Percentiles rank a stretch among this genome's conserved stretches.
These are phyloP conservation scores for Cecidostiba fungosa DNA, from an alignment of 2,888 invertebrate species.

Conservation along the genomic window DNA sequence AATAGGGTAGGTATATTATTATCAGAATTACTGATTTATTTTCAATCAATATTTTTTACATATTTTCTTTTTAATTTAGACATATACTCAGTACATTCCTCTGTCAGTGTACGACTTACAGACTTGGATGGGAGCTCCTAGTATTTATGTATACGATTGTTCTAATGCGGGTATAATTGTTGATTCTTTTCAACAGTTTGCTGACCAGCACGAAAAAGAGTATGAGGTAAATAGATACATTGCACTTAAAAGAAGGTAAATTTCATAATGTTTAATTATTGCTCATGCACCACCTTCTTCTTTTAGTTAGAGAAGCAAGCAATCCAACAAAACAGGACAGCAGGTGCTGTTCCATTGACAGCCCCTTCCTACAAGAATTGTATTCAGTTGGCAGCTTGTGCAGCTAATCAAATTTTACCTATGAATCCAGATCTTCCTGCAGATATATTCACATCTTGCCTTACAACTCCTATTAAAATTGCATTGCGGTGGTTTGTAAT, in stretches of 20 bases:
- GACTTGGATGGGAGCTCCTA: slow-evolving; percentile 99
- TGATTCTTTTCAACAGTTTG: slow-evolving; percentile 93
- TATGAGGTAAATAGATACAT: slow-evolving; percentile 82
- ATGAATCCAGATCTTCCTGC: slow-evolving; percentile 99
- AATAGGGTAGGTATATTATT: slow-evolving; percentile 87
- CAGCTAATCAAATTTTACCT: slow-evolving; percentile 95
- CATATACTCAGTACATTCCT: slow-evolving; percentile 99
- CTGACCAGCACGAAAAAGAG: slow-evolving; percentile 94
- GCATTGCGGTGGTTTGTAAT: slow-evolving; percentile 97
- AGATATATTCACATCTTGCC: slow-evolving; percentile 97
- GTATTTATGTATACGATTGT: slow-evolving; percentile 99
- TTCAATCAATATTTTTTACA: not conserved
- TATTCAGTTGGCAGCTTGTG: slow-evolving; percentile 98
- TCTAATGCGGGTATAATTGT: slow-evolving; percentile 98
- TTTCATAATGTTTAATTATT: slow-evolving; percentile 1
- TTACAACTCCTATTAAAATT: slow-evolving; percentile 98
- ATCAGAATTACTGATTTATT: too few species aligned
- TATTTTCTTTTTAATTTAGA: slow-evolving; percentile 81
- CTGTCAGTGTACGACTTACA: slow-evolving; percentile 98
- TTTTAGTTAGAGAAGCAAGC: slow-evolving; percentile 76
- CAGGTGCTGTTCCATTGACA: slow-evolving; percentile 73
- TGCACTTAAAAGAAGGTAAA: not conserved
- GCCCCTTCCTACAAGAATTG: slow-evolving; percentile 91
- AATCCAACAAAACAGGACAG: slow-evolving; percentile 76
- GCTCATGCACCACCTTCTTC: slow-evolving; percentile 5